phyloP scores from a whole-genome alignment of 2,113 vertebrate genomes.

The Cathartes aura region DNA sequence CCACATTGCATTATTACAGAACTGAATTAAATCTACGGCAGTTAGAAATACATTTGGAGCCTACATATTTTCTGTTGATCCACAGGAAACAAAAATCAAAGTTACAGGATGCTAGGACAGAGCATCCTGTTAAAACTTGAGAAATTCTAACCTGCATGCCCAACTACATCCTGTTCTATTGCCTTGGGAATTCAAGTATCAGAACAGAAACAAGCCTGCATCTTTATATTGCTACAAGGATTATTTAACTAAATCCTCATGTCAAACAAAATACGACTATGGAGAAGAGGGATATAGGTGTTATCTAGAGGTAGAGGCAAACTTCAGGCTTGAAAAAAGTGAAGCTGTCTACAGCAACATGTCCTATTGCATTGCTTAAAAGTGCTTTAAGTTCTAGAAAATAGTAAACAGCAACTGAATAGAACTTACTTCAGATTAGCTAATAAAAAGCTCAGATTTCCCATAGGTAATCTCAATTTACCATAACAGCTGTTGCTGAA shows the following conservation, averaged over 20 bases:
- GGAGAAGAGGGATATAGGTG: not conserved
- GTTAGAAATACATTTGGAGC: not conserved
- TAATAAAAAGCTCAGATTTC: not conserved
- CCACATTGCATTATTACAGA: not conserved
- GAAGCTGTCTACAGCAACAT: not conserved
- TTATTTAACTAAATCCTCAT: not conserved
- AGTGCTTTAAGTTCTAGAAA: not conserved
- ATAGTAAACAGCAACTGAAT: not conserved
- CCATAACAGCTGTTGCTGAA: not conserved
- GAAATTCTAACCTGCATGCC: not conserved
- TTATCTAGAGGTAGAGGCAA: not conserved
- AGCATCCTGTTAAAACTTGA: not conserved
- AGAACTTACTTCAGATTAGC: not conserved
- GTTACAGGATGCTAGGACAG: not conserved
- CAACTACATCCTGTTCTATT: not conserved
- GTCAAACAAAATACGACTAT: rapidly evolving
- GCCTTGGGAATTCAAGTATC: not conserved
- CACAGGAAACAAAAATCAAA: not conserved
- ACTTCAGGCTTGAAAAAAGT: not conserved
- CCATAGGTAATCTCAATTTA: not conserved
- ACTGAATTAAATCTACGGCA: not conserved
- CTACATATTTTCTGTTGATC: not conserved
- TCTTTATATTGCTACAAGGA: not conserved
- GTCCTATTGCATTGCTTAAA: not conserved
- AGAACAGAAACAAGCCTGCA: not conserved